These are phyloP conservation scores for Todiramphus saurophagus DNA, from an alignment of 2,113 vertebrate species.

Conservation along the genomic window DNA sequence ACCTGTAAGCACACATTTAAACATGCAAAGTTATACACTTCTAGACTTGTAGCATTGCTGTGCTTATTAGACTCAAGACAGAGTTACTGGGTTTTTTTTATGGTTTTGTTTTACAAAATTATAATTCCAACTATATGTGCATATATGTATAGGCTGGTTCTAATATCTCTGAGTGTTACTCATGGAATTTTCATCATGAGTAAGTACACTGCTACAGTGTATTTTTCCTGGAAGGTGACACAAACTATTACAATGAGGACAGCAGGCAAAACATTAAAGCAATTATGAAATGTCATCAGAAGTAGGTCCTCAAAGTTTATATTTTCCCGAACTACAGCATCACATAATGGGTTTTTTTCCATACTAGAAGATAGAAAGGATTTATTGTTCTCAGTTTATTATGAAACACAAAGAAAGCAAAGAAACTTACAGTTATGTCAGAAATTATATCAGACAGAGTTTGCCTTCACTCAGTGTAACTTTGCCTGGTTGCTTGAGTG, in stretches of 20 bases:
- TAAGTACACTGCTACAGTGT: neutral
- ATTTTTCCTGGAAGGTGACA: conserved; percentile 1
- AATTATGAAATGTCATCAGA: neutral
- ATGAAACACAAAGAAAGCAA: neutral
- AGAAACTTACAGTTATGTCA: neutral
- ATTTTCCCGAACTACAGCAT: neutral
- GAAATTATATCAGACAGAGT: neutral
- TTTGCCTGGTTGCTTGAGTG: neutral
- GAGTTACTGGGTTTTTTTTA: neutral
- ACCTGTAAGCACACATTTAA: neutral
- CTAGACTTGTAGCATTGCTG: neutral
- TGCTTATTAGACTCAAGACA: neutral
- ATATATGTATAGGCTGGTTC: neutral
- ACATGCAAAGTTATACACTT: neutral
- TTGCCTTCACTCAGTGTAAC: neutral
- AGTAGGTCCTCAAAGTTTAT: neutral
- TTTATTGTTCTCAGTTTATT: neutral
- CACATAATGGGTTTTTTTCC: neutral
- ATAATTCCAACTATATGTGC: neutral
- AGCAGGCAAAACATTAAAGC: neutral
- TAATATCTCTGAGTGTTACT: neutral
- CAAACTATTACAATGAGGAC: neutral
- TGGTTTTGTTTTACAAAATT: neutral
- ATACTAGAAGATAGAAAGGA: neutral
- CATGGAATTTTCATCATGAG: conserved; percentile 6